Evolutionary conservation across 2,888 invertebrate species (phyloP), one percentile per base, ranked within the genome.

Genomic region (Ophion costatus): DNA sequence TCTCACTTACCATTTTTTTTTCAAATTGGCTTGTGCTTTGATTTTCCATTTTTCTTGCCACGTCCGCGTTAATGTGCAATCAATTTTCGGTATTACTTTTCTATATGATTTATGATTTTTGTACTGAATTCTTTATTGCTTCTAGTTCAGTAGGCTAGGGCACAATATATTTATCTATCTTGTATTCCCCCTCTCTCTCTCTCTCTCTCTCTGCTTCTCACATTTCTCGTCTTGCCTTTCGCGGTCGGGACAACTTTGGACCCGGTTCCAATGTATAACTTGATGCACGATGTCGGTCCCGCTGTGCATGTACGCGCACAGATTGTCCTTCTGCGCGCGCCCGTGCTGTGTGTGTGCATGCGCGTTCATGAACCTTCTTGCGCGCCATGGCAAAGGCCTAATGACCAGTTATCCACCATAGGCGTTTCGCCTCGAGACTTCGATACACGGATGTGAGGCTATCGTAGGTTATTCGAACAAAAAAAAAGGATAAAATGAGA

Each of bases 221-320:
- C 56, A 64, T 67, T 76, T 85, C 82, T 80, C 67, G 74, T 82
- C 82, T 85, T 82, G 73, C 82, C 82, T 82, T 82, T 73, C 82
- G 57, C 57, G 82, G 74, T 80, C 38, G 76, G 59, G 82, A 85
- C 85, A 59, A 80, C 73, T 80, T 82, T 77, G 77, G 76, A 80
- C 76, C 85, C 80, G 85, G 74, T 84, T 84, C 71, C 81, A 79
- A 84, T 82, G 82, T 82, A 84, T 63, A 73, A 70, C 80, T 64
- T 69, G 63, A 63, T 59, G 77, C 56, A 82, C 82, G 82, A 85
- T 85, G 76, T 80, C 59, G 85, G 80, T 85, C 85, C 85, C 85
- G 85, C 85, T 83, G 82, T 73, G 82, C 61, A 82, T 75, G 17
- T 59, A 56, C 73, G 33, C 63, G 4, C 45, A 45, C 45, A 2